Evolutionary conservation across 2,888 invertebrate genomes (phyloP).

Genomic region (Corythucha ciliata): DNA sequence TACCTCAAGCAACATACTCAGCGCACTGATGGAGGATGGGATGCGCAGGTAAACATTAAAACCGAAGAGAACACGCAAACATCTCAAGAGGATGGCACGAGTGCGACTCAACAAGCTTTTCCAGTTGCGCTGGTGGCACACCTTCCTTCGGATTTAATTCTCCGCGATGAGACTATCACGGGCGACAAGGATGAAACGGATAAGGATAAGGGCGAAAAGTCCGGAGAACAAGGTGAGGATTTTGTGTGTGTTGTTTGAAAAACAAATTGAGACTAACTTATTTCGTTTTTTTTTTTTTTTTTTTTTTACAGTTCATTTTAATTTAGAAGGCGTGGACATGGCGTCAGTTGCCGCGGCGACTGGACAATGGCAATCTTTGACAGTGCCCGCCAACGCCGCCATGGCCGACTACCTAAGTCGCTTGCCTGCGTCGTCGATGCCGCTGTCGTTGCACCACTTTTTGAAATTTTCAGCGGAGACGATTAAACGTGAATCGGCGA

Average conservation of each 20-base stretch:
- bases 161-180: conserved; percentile 35
- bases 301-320: too few relatives aligned
- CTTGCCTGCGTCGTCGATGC: conserved; percentile 47
- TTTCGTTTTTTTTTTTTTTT: neutral
- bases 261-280: neutral
- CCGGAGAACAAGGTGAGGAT: conserved; percentile 18
- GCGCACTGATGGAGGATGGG: conserved; percentile 28
- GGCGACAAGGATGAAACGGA: conserved; percentile 44
- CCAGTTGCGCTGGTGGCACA: conserved; percentile 38
- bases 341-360: conserved; percentile 37
- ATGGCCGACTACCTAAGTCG: conserved; percentile 48
- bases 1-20: too few relatives aligned
- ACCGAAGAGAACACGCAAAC: conserved; percentile 38
- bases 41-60: conserved; percentile 29
- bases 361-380: conserved; percentile 45
- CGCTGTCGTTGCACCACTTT: conserved; percentile 53
- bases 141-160: conserved; percentile 36
- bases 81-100: conserved; percentile 41
- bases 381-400: conserved; percentile 43
- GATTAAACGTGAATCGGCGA: conserved; percentile 45
- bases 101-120: conserved; percentile 35
- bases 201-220: conserved; percentile 42
- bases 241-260: conserved; percentile 7
- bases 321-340: conserved; percentile 29
- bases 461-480: conserved; percentile 54